A percentile compares a stretch with the other conserved stretches of the same genome.
phyloP scores from a whole-genome alignment of 2,113 vertebrate species.

The Tretioscincus oriximinensis region DNA sequence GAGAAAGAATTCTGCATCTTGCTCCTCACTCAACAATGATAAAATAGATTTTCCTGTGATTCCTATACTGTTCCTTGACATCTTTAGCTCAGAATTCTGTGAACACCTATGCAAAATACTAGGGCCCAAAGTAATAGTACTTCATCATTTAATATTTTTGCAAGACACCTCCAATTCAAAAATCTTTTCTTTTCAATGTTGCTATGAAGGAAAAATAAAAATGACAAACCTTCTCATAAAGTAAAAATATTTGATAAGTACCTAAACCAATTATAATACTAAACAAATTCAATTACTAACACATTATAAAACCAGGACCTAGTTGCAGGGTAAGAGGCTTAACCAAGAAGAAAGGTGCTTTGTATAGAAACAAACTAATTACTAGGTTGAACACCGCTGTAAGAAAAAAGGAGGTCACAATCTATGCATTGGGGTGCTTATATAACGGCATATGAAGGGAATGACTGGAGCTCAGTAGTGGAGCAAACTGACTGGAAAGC shows the following conservation, averaged over 20 bases:
- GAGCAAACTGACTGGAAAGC: no score
- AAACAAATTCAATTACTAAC: slow-evolving; percentile 6
- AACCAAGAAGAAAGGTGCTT: not conserved
- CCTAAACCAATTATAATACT: not conserved
- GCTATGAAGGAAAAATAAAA: not conserved
- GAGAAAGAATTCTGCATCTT: not conserved
- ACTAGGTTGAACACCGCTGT: not conserved
- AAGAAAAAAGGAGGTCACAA: not conserved
- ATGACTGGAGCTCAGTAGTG: no score
- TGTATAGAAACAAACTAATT: not conserved
- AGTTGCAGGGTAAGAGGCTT: not conserved
- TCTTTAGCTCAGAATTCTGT: not conserved
- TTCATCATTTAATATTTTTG: not conserved
- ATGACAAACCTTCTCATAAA: not conserved
- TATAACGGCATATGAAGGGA: no score
- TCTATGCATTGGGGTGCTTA: no score
- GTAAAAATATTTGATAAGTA: not conserved
- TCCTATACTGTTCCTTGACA: no score
- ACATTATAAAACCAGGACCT: slow-evolving; percentile 2
- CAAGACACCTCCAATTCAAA: not conserved
- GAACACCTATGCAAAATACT: not conserved
- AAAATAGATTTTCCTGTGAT: no score
- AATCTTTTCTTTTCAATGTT: not conserved
- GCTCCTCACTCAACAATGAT: not conserved
- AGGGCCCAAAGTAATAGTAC: not conserved